Evolutionary conservation across 1,140 invertebrate species (phyloP).

Genomic region (Oppia nitens): DNA sequence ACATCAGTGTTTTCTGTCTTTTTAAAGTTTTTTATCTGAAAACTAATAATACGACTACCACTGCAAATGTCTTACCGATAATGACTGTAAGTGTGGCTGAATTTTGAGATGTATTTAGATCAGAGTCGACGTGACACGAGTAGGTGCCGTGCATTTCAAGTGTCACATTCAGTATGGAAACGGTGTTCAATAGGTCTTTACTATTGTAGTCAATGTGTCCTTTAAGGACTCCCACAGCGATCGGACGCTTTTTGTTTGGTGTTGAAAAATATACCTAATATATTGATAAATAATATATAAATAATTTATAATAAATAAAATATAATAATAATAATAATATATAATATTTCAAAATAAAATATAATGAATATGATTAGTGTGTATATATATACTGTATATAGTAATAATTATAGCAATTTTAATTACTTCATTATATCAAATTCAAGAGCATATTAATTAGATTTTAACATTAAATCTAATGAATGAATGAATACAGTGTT

Average conservation of each 20-base stretch:
- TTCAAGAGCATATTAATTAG: no score
- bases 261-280: conserved; percentile 12
- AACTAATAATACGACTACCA: no score
- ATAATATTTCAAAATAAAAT: no score
- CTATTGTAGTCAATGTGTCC: conserved; percentile 11
- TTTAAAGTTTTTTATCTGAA: no score
- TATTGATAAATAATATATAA: neutral
- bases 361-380: no score
- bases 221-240: conserved; percentile 6
- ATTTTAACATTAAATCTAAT: no score
- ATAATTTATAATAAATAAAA: neutral
- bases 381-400: no score
- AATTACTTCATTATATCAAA: no score
- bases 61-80: conserved; percentile 21
- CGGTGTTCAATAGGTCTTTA: conserved; percentile 9
- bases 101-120: conserved; percentile 15
- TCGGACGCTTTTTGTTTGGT: conserved; percentile 9
- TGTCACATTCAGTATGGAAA: conserved; percentile 13
- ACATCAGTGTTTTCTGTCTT: no score
- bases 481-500: no score
- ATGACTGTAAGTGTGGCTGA: conserved; percentile 19
- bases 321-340: no score
- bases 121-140: conserved; percentile 20
- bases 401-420: no score
- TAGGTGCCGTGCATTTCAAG: conserved; percentile 21